phyloP scores from a whole-genome alignment of 2,888 invertebrate genomes.

The Atrina japonica region DNA sequence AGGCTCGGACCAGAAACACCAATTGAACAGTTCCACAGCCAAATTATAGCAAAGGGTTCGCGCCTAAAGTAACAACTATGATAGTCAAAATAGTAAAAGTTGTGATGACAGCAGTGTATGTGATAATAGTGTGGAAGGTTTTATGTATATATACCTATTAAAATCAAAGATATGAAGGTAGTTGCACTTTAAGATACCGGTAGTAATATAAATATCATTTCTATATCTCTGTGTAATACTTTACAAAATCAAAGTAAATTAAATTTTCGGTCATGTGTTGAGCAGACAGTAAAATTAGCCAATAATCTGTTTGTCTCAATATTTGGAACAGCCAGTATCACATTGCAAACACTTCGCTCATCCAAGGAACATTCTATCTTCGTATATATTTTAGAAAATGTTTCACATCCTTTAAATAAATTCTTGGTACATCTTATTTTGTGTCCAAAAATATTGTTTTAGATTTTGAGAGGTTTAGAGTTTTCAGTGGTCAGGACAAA shows the following conservation, averaged over 20 bases:
- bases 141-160: slow-evolving; percentile 29
- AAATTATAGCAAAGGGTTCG: slow-evolving; percentile 37
- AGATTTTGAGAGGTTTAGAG: slow-evolving; percentile 17
- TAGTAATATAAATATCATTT: slow-evolving; percentile 29
- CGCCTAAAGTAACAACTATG: slow-evolving; percentile 9
- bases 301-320: slow-evolving; percentile 14
- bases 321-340: slow-evolving; percentile 23
- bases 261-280: background rate
- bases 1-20: slow-evolving; percentile 8
- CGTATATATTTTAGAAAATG: slow-evolving; percentile 21
- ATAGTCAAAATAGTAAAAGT: background rate
- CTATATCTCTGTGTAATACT: slow-evolving; percentile 10
- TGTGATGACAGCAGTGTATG: background rate
- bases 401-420: slow-evolving; percentile 23
- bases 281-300: slow-evolving; percentile 16
- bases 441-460: slow-evolving; percentile 9
- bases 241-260: background rate
- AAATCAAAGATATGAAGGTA: background rate
- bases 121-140: slow-evolving; percentile 2
- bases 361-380: background rate
- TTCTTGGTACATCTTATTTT: slow-evolving; percentile 20
- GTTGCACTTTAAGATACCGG: slow-evolving; percentile 26
- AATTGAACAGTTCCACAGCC: slow-evolving; percentile 40
- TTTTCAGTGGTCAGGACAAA: background rate
- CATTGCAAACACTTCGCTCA: background rate